Conservation (phyloP, 1,140 invertebrate species). For the Amphibalanus amphitrite region DNA sequence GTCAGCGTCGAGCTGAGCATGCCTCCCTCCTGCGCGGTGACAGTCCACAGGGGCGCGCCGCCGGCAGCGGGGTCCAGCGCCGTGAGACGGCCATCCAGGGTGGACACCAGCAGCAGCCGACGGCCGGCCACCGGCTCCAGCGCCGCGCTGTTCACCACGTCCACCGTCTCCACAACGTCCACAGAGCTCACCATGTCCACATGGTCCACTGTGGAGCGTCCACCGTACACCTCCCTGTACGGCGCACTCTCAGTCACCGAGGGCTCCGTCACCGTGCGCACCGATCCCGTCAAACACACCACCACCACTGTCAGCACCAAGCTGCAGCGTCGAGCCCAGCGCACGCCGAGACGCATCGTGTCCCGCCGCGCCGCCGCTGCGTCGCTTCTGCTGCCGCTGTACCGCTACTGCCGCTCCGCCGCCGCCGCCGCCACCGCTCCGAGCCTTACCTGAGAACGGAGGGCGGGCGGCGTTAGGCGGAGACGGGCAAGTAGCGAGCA, state of each 20-base stretch:
- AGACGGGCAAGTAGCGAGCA: too few species aligned
- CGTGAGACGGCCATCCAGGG: conserved; percentile 65
- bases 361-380: too few species aligned
- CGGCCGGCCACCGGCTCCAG: conserved; percentile 1
- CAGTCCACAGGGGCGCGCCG: conserved; percentile 23
- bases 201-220: too few species aligned
- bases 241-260: neutral
- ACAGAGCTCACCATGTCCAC: neutral
- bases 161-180: neutral
- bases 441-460: neutral
- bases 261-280: neutral
- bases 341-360: neutral
- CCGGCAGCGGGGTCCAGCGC: conserved; percentile 40
- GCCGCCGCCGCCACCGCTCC: too few species aligned
- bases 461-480: too few species aligned
- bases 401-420: neutral
- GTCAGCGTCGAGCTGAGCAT: conserved; percentile 3
- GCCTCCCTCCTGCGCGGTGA: conserved; percentile 45
- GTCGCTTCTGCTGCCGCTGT: too few species aligned
- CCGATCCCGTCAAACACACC: neutral
- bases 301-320: neutral
- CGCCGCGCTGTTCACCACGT: neutral
- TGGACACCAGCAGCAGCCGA: conserved; percentile 50
- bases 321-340: neutral
- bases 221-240: neutral